Conservation (phyloP, 2,113 vertebrate genomes). For the Xyliphius kryptos region DNA sequence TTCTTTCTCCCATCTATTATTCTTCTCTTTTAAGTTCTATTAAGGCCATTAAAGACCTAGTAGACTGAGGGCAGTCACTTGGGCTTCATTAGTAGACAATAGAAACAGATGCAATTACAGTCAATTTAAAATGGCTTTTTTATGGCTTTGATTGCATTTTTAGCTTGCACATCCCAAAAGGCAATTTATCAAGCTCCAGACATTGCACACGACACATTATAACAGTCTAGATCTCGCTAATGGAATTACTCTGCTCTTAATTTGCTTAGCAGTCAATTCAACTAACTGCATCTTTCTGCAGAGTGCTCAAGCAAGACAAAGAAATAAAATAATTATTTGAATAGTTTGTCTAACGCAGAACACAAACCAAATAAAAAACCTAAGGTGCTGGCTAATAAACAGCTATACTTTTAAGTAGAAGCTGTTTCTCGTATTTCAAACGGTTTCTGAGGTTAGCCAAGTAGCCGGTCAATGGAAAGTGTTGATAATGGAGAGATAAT, state of each 20-base stretch:
- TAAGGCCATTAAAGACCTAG: conserved; percentile 36
- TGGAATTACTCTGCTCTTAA: conserved; percentile 35
- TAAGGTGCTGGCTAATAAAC: not conserved
- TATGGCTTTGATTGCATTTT: conserved; percentile 19
- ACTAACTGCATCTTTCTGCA: conserved; percentile 17
- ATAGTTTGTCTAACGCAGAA: not conserved
- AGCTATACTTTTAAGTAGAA: not conserved
- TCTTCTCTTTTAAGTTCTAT: conserved; percentile 31
- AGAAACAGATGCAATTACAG: conserved; percentile 30
- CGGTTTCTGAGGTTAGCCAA: not conserved
- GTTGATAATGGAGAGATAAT: conserved; percentile 17
- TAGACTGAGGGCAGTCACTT: conserved; percentile 24
- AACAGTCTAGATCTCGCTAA: conserved; percentile 32
- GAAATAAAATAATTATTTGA: conserved; percentile 9
- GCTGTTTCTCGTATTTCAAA: not conserved
- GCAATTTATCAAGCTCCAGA: conserved; percentile 29
- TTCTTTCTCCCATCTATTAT: not conserved
- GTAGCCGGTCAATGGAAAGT: conserved; percentile 9
- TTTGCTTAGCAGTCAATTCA: conserved; percentile 33
- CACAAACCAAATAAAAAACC: not conserved
- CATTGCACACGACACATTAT: conserved; percentile 27
- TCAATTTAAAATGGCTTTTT: conserved; percentile 23
- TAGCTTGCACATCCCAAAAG: conserved; percentile 11
- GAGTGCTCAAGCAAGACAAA: conserved; percentile 24
- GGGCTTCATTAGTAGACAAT: conserved; percentile 25